These are phyloP conservation scores for Oxyscelio sp. DNA, from an alignment of 2,888 invertebrate species.

Conservation along the genomic window DNA sequence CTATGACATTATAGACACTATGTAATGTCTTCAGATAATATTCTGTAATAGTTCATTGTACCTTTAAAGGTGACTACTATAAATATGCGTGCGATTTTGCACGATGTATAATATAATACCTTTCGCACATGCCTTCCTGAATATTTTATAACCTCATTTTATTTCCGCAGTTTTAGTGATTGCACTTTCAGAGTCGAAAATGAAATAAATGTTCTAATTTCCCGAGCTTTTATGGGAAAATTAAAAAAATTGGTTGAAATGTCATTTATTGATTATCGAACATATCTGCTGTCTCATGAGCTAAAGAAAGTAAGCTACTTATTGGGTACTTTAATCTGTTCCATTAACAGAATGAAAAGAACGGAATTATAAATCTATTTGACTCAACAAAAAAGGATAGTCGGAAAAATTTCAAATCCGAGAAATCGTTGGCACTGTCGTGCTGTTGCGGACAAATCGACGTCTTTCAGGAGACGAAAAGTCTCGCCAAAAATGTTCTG, in stretches of 20 bases:
- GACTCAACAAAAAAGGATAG: too few species aligned
- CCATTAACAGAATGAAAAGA: slow-evolving; percentile 38
- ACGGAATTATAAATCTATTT: slow-evolving; percentile 40
- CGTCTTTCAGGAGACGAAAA: slow-evolving; percentile 66
- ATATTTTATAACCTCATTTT: slow-evolving; percentile 13
- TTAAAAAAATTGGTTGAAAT: slow-evolving; percentile 17
- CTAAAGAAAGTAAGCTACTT: slow-evolving; percentile 48
- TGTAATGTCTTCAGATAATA: slow-evolving; percentile 31
- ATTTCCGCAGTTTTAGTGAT: slow-evolving; percentile 3
- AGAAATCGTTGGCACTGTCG: slow-evolving; percentile 45
- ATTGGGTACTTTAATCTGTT: slow-evolving; percentile 22
- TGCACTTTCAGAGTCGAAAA: slow-evolving; percentile 12
- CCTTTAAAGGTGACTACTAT: slow-evolving; percentile 37
- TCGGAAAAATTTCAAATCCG: slow-evolving; percentile 28
- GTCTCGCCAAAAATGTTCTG: too few species aligned
- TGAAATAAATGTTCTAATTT: slow-evolving; percentile 23
- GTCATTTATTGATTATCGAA: slow-evolving; percentile 32
- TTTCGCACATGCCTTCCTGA: background rate
- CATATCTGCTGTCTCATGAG: slow-evolving; percentile 5
- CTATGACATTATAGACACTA: slow-evolving; percentile 40
- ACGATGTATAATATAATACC: background rate
- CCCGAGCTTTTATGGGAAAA: slow-evolving; percentile 2
- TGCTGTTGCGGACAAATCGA: slow-evolving; percentile 47
- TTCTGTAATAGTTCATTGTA: slow-evolving; percentile 46
- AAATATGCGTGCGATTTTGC: slow-evolving; percentile 40